A percentile compares a stretch with the other conserved stretches of the same genome.
These are phyloP conservation scores for Seriola dumerili DNA, from an alignment of 2,113 vertebrate species.

Conservation along the genomic window DNA sequence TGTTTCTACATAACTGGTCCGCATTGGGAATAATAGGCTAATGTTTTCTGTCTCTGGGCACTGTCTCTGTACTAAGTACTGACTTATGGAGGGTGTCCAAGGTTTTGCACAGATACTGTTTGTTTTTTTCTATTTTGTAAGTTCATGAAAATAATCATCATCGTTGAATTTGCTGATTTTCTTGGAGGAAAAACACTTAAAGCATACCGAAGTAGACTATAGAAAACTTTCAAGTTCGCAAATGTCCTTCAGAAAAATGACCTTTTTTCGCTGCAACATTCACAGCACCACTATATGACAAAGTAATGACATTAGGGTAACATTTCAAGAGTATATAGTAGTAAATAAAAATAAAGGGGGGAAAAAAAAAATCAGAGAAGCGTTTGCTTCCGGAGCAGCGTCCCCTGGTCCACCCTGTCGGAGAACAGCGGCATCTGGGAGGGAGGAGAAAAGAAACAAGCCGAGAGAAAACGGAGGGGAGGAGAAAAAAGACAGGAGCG, in stretches of 20 bases:
- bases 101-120: no score
- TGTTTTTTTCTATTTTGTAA: no score
- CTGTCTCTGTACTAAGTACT: no score
- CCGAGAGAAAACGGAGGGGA: constrained; percentile 57
- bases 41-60: no score
- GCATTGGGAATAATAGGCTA: no score
- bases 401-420: constrained; percentile 62
- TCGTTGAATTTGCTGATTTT: no score
- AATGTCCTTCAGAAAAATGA: neutral
- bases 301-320: neutral
- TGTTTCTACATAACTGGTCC: no score
- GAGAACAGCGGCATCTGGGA: constrained; percentile 68
- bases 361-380: neutral
- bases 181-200: no score
- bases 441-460: constrained; percentile 63
- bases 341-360: neutral
- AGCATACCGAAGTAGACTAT: no score
- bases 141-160: no score
- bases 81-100: no score
- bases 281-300: neutral
- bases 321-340: neutral
- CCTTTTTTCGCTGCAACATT: neutral
- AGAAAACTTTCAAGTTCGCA: no score
- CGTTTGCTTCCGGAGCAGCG: constrained; percentile 78
- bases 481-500: constrained; percentile 35